phyloP scores from a whole-genome alignment of 2,113 vertebrate genomes.

The Merops nubicus region DNA sequence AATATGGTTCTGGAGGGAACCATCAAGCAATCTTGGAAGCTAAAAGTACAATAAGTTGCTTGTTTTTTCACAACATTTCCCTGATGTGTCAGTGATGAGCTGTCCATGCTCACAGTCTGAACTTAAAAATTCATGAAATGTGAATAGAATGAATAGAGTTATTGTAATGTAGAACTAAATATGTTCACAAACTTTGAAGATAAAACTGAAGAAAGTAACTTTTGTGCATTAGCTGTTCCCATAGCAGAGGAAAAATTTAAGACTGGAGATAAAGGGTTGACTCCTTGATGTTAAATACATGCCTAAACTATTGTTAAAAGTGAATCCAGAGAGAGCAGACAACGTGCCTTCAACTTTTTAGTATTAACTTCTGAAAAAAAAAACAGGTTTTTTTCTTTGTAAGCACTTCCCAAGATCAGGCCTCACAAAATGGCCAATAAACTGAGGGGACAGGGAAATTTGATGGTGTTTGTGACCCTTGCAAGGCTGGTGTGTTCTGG shows the following conservation, averaged over 20 bases:
- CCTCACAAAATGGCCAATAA: not conserved
- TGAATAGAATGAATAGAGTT: slow-evolving; percentile 23
- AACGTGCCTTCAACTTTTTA: not conserved
- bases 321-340: not conserved
- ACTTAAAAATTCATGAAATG: slow-evolving; percentile 36
- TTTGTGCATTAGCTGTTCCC: not conserved
- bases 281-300: not conserved
- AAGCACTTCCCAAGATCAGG: not conserved
- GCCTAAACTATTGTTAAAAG: not conserved
- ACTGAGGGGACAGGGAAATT: rapidly evolving
- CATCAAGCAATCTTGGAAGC: not conserved
- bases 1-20: slow-evolving; percentile 38
- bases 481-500: not conserved
- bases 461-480: not conserved
- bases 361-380: not conserved
- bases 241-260: not conserved
- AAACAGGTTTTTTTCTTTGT: not conserved
- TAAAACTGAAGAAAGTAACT: slow-evolving; percentile 18
- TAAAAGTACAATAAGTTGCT: slow-evolving; percentile 7
- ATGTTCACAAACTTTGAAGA: slow-evolving; percentile 17
- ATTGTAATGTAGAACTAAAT: slow-evolving; percentile 22
- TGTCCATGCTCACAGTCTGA: not conserved
- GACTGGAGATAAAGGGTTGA: not conserved
- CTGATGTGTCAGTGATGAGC: slow-evolving; percentile 38
- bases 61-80: slow-evolving; percentile 17